These are phyloP conservation scores for fruit fly (Drosophila melanogaster) DNA, from an alignment of 1,140 invertebrate genomes.

Conservation along the genomic window DNA sequence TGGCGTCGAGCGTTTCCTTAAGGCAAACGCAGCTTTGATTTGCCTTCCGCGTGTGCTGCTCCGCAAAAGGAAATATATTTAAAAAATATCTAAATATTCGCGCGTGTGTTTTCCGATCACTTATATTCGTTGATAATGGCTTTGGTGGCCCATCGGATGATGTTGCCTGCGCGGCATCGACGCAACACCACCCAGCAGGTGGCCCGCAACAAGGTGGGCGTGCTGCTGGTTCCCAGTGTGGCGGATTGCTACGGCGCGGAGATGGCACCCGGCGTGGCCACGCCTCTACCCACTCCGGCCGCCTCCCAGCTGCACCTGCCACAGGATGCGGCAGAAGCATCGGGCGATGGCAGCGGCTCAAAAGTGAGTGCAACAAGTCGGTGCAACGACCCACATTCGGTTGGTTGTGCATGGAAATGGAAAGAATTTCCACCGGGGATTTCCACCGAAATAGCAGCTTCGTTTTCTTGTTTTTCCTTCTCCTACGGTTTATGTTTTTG, in stretches of 20 bases:
- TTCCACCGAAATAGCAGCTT: slow-evolving; percentile 15
- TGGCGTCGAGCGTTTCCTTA: slow-evolving; percentile 69
- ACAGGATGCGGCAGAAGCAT: slow-evolving; percentile 30
- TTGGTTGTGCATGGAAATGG: slow-evolving; percentile 26
- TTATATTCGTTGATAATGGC: slow-evolving; percentile 54
- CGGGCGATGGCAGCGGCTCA: slow-evolving; percentile 14
- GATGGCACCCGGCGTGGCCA: background rate
- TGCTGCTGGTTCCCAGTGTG: slow-evolving; percentile 69
- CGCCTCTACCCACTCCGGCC: slow-evolving; percentile 15
- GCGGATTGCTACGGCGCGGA: slow-evolving; percentile 58
- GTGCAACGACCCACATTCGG: slow-evolving; percentile 35
- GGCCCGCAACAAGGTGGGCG: slow-evolving; percentile 75
- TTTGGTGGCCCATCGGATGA: slow-evolving; percentile 80
- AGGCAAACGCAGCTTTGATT: slow-evolving; percentile 66
- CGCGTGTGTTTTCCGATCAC: background rate
- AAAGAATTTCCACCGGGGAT: background rate
- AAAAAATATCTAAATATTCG: background rate
- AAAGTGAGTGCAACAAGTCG: slow-evolving; percentile 80
- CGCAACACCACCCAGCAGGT: slow-evolving; percentile 53
- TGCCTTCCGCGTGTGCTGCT: slow-evolving; percentile 15
- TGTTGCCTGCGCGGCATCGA: slow-evolving; percentile 66
- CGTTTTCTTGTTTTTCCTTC: slow-evolving; percentile 6
- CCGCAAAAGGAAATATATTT: background rate
- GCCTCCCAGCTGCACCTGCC: slow-evolving; percentile 38
- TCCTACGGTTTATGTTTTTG: background rate